Evolutionary conservation across 2,888 invertebrate genomes (phyloP).

Genomic region (Frankliniella intonsa): DNA sequence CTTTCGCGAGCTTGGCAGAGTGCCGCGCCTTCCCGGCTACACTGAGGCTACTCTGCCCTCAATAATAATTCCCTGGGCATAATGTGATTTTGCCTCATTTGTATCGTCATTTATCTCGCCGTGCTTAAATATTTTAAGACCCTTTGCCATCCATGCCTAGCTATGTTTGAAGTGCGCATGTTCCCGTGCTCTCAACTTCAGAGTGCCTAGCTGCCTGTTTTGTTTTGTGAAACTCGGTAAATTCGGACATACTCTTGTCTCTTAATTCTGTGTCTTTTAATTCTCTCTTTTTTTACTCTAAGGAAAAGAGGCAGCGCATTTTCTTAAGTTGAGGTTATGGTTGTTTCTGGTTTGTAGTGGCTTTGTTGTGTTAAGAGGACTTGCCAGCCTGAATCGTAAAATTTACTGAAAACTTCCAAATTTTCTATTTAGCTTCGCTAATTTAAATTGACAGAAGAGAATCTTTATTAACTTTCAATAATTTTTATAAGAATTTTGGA

Average conservation of each 20-base stretch:
- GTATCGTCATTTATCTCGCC: too few species aligned
- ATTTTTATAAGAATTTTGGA: neutral
- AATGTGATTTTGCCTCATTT: too few species aligned
- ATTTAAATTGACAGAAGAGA: neutral
- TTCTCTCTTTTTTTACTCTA: neutral
- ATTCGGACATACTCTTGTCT: neutral
- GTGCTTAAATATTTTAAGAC: too few species aligned
- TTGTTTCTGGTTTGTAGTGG: conserved; percentile 6
- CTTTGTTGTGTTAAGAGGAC: neutral
- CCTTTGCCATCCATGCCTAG: neutral
- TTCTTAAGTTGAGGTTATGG: neutral
- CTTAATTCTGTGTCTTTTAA: neutral
- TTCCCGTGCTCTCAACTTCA: conserved; percentile 5
- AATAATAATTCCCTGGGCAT: too few species aligned
- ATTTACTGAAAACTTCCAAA: neutral
- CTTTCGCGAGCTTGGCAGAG: neutral
- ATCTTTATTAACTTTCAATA: neutral
- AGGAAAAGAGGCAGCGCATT: neutral
- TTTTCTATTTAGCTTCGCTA: neutral
- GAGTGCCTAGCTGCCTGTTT: neutral
- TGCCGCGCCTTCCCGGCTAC: neutral
- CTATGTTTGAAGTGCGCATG: neutral
- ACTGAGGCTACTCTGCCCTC: too few species aligned
- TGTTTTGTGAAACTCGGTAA: neutral
- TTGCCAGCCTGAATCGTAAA: neutral